These are phyloP conservation scores for Cryptus viduatorius DNA, from an alignment of 2,888 invertebrate genomes.

Conservation along the genomic window DNA sequence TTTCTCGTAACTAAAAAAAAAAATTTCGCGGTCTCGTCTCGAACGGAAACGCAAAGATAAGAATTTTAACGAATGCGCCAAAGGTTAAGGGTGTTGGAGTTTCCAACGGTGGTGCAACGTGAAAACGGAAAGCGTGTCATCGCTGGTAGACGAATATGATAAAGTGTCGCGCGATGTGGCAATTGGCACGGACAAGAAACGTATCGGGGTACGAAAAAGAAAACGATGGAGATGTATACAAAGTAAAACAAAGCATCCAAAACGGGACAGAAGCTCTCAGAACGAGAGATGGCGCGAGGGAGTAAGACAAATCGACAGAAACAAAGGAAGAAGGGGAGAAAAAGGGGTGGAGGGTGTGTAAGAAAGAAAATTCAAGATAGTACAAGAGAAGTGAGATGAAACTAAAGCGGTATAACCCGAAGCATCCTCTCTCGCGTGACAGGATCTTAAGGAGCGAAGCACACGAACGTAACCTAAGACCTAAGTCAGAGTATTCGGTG, in stretches of 20 bases:
- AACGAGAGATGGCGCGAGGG: conserved; percentile 26
- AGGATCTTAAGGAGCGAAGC: conserved; percentile 72
- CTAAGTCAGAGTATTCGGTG: conserved; percentile 46
- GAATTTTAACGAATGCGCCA: conserved; percentile 62
- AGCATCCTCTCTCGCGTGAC: conserved; percentile 72
- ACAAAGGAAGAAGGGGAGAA: conserved; percentile 2
- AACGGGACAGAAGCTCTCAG: background rate
- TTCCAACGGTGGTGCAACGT: background rate
- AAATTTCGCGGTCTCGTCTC: background rate
- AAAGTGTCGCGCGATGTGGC: conserved; percentile 25
- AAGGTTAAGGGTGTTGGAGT: conserved; percentile 32
- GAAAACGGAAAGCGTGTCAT: conserved; percentile 47
- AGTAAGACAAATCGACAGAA: conserved; percentile 16
- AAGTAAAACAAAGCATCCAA: conserved; percentile 2
- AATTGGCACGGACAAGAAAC: background rate
- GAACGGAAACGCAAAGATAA: conserved; percentile 35
- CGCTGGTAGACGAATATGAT: conserved; percentile 55
- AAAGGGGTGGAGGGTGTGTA: conserved; percentile 51
- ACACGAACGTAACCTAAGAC: conserved; percentile 72
- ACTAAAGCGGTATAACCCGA: conserved; percentile 64
- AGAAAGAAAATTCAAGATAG: conserved; percentile 69
- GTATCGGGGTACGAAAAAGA: conserved; percentile 17
- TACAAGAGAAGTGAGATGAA: conserved; percentile 64
- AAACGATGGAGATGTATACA: background rate
- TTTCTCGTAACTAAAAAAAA: too few relatives aligned